Evolutionary conservation across 2,797 vertebrate species (phyloP), one percentile per base, ranked within the genome.

Genomic region (Iguana delicatissima): DNA sequence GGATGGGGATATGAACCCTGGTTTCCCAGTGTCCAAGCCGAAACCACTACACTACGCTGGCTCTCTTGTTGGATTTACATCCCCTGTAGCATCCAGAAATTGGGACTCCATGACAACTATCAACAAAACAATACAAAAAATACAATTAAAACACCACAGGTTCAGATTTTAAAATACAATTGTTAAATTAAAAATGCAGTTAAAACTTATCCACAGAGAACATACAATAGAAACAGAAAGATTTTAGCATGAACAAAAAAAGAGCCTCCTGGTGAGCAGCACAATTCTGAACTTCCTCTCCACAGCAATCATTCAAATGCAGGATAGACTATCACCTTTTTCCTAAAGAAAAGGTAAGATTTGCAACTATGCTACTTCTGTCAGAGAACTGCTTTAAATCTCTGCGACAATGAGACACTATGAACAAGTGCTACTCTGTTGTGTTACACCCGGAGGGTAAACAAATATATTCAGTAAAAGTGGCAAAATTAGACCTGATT

Each of bases 401-500:
- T 59, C 16, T 18, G 20, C 5, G 20, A 62, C 50, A 26, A 80
- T 32, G 26, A 80, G 79, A 55, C 14, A 16, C 26, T 29, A 55
- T 52, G 46, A 26, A 57, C 57, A 82, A 62, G 20, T 13, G n/a
- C 38, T 35, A 62, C 35, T 26, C 52, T 57, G 6, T n/a, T 67
- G 38, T 42, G 26, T 42, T 32, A 67, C 22, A 46, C 20, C 14
- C 62, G 67, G 38, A 62, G 9, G 38, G 29, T n/a, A 73, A 73
- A 59, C 35, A 86, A 62, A 79, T 79, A 64, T 79, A 85, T 74
- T 57, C 50, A 57, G 22, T 12, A 73, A 74, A 20, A 74, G n/a
- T 52, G 74, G 20, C 57, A 86, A 86, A 76, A 86, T 86, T 62
- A 87, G 22, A 35, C 62, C 52, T 16, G n/a, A 32, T 87, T 64